Base-by-base conservation (phyloP, 2,888 invertebrate genomes). In the Eucriotettix oculatus region DNA sequence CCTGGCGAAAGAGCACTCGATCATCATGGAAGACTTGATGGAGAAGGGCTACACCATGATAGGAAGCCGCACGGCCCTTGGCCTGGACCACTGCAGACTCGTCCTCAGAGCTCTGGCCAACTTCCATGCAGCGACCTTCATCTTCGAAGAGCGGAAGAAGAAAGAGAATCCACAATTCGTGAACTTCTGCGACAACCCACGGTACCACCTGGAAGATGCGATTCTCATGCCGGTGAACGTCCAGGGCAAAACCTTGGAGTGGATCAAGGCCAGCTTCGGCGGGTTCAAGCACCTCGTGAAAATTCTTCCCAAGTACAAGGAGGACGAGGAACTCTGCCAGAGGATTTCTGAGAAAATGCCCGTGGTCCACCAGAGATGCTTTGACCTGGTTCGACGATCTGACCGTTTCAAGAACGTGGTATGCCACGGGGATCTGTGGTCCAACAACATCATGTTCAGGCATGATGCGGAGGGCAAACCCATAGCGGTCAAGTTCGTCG, bases 401-500 rank as follows among this genome's bases (percentile, higher is more conserved):
- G 48, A 48, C 12, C 14, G n/a, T 12, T 14, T 48, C 12, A 12
- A 9, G 3, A 78, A 78, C 64, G 71, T 73, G 0, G 66, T 76
- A 1, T 67, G 68, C 11, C 77, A 78, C 63, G 76, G 72, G 7
- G 77, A 78, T 67, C 66, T 76, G 29, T 78, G 77, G 77, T 69
- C 73, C 0, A 76, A 75, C 60, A 78, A 78, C 64, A 61, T 75
- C 0, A 70, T 78, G 69, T 74, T 75, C 17, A 16, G 53, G n/a
- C 29, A 52, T 5, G 52, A 67, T 60, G 69, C 71, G 16, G 66
- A 73, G 42, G 71, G 72, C 0, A 68, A 68, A 44, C 79, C 81
- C 1, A 73, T 79, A 3, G 77, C 80, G 42, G 83, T 84, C 65
- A 69, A 82, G 44, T 69, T 87, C 11, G 79, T 87, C 1, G 87